Evolutionary conservation across 2,797 vertebrate species (phyloP), one percentile per base, ranked within the genome.

Genomic region (Emydoidea blandingii): DNA sequence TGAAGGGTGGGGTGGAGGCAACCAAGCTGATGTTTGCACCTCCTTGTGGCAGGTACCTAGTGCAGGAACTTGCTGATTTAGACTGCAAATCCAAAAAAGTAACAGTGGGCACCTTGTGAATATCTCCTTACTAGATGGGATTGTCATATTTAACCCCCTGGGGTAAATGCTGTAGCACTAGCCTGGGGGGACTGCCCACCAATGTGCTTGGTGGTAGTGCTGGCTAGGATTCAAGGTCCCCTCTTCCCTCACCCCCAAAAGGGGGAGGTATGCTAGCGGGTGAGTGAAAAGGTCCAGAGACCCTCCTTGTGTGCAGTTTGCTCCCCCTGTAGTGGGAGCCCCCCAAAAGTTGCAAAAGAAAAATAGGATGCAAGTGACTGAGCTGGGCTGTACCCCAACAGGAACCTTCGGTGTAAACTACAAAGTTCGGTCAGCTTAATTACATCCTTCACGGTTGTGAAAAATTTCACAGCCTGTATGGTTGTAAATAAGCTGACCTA

Each of bases 231-330:
- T 68, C n/a, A 68, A 34, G 34, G 34, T n/a, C 34, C 34, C 34
- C 8, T 65, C 62, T 65, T 65, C 7, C 34, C 62, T 65, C 18
- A 65, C 14, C 31, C 14, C 31, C 31, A n/a, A 37, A 37, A 68
- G 5, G 65, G n/a, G 19, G n/a, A 68, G 65, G 5, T 1, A 37
- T 3, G 9, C n/a, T 68, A 21, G n/a, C 5, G 2, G 3, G 65
- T 10, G n/a, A 68, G 19, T 11, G 18, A 11, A 68, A 37, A 21
- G n/a, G 19, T n/a, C n/a, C 19, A 37, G 10, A 68, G 65, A 68
- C 65, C 18, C 19, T 68, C 18, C 3, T 37, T 6, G 18, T 37
- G 18, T 37, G n/a, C 10, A 21, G 11, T 15, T 34, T 14, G 31
- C 31, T 34, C 31, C 14, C 14, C 59, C 59, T 62, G 29, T 7